phyloP scores from a whole-genome alignment of 1,140 invertebrate genomes.

The Ridgeia piscesae region DNA sequence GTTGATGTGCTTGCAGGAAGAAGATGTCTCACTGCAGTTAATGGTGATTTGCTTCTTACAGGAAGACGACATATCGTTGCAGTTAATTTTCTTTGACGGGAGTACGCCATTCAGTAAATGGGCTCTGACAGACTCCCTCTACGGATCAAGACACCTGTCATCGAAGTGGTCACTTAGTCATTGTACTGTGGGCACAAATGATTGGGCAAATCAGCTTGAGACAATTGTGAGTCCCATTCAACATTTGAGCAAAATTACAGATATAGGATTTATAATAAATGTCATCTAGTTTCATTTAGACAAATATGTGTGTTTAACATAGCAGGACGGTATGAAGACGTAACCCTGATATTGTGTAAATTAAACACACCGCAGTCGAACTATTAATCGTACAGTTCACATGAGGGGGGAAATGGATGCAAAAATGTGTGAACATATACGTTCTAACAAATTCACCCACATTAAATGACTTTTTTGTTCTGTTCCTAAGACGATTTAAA shows the following conservation, averaged over 20 bases:
- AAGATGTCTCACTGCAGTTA: no score
- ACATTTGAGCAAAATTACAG: no score
- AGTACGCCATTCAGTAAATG: conserved; percentile 93
- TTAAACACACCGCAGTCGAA: no score
- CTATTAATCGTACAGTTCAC: no score
- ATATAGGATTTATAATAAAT: neutral
- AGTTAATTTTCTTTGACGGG: conserved; percentile 98
- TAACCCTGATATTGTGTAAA: no score
- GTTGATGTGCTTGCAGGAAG: no score
- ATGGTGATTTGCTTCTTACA: no score
- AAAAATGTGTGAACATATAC: no score
- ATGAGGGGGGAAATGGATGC: no score
- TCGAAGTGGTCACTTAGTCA: conserved; percentile 46
- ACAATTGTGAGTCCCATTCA: conserved; percentile 10
- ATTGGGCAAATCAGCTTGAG: neutral
- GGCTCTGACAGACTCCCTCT: conserved; percentile 87
- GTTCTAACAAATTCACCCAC: no score
- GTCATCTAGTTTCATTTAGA: neutral
- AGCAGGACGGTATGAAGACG: neutral
- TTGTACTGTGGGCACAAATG: neutral
- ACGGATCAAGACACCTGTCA: conserved; percentile 90
- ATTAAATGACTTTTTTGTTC: neutral
- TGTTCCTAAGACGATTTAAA: no score
- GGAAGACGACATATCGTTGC: no score
- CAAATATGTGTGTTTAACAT: neutral